Percentiles rank a stretch among this genome's conserved stretches.
Evolutionary conservation across 1,140 invertebrate species (phyloP).

Genomic region (Anoplophora glabripennis): DNA sequence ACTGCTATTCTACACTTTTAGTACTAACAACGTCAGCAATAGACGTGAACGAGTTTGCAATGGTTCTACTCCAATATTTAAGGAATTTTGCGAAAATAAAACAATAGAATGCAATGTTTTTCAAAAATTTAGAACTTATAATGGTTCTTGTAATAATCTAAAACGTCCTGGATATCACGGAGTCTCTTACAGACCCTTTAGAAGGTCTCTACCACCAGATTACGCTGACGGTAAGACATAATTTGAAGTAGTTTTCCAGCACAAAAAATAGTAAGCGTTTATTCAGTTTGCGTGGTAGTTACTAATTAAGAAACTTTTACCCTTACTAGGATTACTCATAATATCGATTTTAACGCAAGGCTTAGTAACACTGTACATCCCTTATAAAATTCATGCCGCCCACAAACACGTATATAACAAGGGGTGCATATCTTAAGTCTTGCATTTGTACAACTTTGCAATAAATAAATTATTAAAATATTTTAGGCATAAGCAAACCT

Average conservation of each 20-base stretch:
- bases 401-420: background rate
- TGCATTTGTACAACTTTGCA: background rate
- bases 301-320: too few relatives aligned
- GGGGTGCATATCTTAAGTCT: background rate
- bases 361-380: background rate
- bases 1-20: background rate
- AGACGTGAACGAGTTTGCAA: too few relatives aligned
- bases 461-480: background rate
- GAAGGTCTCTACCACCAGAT: slow-evolving; percentile 67
- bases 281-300: too few relatives aligned
- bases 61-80: background rate
- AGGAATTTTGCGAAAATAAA: slow-evolving; percentile 4
- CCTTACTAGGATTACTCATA: background rate
- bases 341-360: background rate
- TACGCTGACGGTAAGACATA: slow-evolving; percentile 68
- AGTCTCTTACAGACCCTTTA: slow-evolving; percentile 71
- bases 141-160: slow-evolving; percentile 82
- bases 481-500: slow-evolving; percentile 65
- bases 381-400: background rate
- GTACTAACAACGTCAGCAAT: background rate
- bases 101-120: slow-evolving; percentile 19
- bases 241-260: too few relatives aligned
- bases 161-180: slow-evolving; percentile 64
- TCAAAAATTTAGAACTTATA: slow-evolving; percentile 61
- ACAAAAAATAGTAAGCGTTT: too few relatives aligned